A percentile compares a stretch with the other conserved stretches of the same genome.
phyloP scores from a whole-genome alignment of 2,113 vertebrate species.

The Dromas ardeola region DNA sequence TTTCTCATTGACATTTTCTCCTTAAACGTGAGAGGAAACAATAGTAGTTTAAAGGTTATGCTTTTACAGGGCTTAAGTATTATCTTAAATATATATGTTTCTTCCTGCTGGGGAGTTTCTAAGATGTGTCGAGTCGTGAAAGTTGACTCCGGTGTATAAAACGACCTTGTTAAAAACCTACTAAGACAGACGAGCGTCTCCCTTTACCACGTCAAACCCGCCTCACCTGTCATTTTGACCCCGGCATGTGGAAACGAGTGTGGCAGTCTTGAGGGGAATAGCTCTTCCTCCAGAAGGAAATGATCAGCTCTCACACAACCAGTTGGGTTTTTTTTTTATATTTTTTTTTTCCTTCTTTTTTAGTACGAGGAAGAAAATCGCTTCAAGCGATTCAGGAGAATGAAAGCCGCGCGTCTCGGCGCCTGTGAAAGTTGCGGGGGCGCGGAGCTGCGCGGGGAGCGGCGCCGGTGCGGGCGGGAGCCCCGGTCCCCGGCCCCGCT shows the following conservation, averaged over 20 bases:
- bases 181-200: not conserved
- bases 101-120: not conserved
- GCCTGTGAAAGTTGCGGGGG: not conserved
- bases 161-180: not conserved
- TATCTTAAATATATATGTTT: not conserved
- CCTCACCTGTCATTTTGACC: constrained; percentile 11
- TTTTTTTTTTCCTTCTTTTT: not conserved
- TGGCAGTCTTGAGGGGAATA: not conserved
- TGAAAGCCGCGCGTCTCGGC: not conserved
- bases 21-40: not conserved
- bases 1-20: not conserved
- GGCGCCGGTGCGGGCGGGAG: not conserved
- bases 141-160: not conserved
- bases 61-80: not conserved
- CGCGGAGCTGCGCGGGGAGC: no score
- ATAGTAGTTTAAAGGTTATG: not conserved
- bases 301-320: not conserved
- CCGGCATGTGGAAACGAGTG: not conserved
- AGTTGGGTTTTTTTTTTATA: not conserved
- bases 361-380: not conserved
- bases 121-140: not conserved
- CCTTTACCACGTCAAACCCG: not conserved
- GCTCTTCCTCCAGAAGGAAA: not conserved
- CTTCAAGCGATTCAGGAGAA: fast-evolving
- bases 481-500: not conserved